Evolutionary conservation across 2,888 invertebrate genomes (phyloP).

Genomic region (Pandemis heparana): DNA sequence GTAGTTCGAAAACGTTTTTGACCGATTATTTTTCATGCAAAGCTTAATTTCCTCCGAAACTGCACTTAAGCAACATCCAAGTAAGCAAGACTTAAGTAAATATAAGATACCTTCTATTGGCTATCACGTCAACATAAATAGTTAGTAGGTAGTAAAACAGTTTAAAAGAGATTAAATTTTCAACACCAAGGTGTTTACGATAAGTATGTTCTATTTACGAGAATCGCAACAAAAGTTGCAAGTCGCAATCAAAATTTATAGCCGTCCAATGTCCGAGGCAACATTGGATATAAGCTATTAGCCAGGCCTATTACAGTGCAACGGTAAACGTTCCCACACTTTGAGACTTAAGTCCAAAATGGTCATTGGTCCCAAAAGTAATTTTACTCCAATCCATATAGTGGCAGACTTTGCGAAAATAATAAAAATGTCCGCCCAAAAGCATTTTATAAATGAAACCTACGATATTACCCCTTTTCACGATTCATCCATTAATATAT

Average conservation of each 20-base stretch:
- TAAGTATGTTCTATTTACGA: slow-evolving; percentile 17
- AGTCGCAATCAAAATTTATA: slow-evolving; percentile 13
- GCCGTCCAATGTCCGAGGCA: slow-evolving; percentile 6
- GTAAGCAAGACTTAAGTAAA: no score
- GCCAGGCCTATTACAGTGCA: slow-evolving; percentile 17
- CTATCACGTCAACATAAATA: background rate
- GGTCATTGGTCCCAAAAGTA: slow-evolving; percentile 29
- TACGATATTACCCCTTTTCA: no score
- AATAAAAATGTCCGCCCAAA: no score
- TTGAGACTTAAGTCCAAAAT: slow-evolving; percentile 13
- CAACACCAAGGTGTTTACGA: background rate
- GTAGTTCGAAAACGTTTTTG: no score
- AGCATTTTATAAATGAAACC: no score
- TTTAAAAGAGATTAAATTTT: background rate
- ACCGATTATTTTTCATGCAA: no score
- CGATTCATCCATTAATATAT: no score
- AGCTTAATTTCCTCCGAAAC: no score
- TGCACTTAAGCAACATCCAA: no score
- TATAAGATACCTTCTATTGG: no score
- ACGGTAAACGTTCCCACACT: slow-evolving; percentile 34
- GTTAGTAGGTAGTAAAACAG: background rate
- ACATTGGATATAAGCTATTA: slow-evolving; percentile 12
- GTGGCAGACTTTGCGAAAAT: background rate
- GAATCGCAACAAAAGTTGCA: slow-evolving; percentile 16
- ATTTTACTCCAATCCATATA: background rate